A percentile compares a stretch with the other conserved stretches of the same genome.
phyloP scores from a whole-genome alignment of 2,888 invertebrate genomes.

The Cylloceria caligata region DNA sequence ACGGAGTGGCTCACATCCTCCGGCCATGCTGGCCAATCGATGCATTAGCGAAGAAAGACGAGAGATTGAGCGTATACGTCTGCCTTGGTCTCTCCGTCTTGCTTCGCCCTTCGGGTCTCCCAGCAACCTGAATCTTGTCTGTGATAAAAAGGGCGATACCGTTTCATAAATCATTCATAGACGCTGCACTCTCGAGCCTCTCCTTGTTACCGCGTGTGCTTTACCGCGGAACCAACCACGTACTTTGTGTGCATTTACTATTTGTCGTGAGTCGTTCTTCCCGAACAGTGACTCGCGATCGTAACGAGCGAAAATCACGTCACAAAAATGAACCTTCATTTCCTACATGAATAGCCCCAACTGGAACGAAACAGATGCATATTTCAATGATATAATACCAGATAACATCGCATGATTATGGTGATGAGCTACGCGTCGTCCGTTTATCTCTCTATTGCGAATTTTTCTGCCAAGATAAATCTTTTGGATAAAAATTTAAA shows the following conservation, averaged over 20 bases:
- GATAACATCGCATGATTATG: neutral
- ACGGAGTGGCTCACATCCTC: conserved; percentile 72
- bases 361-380: neutral
- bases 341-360: neutral
- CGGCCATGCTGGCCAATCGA: conserved; percentile 65
- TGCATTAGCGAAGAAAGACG: conserved; percentile 65
- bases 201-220: conserved; percentile 41
- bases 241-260: conserved; percentile 39
- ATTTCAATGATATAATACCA: neutral
- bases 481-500: too few species aligned
- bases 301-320: too few species aligned
- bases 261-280: conserved; percentile 34
- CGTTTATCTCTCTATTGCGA: too few species aligned
- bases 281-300: too few species aligned
- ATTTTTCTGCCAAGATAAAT: too few species aligned
- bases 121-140: conserved; percentile 34
- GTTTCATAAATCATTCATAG: conserved; percentile 69
- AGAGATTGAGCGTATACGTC: conserved; percentile 53
- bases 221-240: conserved; percentile 21
- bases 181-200: conserved; percentile 39
- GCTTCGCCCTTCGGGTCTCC: conserved; percentile 48
- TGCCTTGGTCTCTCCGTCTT: conserved; percentile 9
- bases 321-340: neutral
- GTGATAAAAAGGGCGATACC: conserved; percentile 68
- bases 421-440: too few species aligned